Base-by-base conservation (phyloP, 1,140 invertebrate genomes). In the Streblospio benedicti region DNA sequence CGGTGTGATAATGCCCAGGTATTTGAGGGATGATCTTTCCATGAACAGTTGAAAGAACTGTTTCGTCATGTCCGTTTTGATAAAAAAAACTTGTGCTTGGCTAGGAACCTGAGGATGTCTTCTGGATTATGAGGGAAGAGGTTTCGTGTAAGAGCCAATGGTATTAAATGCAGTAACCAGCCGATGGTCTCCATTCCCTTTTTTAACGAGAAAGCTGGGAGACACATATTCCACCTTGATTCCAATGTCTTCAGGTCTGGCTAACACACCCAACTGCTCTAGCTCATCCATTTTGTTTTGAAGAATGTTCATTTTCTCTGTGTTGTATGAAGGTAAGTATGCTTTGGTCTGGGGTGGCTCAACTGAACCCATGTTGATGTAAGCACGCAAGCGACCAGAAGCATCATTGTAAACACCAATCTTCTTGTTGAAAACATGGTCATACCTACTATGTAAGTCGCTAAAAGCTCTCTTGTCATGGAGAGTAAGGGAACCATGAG, bases 121-220 rank as follows among this genome's bases (percentile, higher is more conserved):
- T 64, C 55, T n/a, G 65, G 65, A 62, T 64, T 62, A 32, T 3
- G 57, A 55, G 14, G 62, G 55, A 47, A 52, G 55, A 0, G 55
- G 59, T 27, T 61, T 64, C 12, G 54, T 59, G 32, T 65, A 61
- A 4, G 35, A 30, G 0, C 57, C 63, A 4, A 65, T 60, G 18
- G 57, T 58, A 30, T 52, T 54, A 43, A 67, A 65, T 18, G 63
- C 63, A 23, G 61, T 67, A 14, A 65, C 60, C 14, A 65, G 41
- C 4, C 60, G 23, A 41, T 30, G 47, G 9, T 52, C 58, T 20
- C 65, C 63, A 28, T 57, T 45, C 4, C 58, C 44, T 53, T 65
- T 67, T 18, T 61, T 60, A 20, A 62, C 57, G 1, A 65, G 20
- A 41, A 63, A 65, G 33, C 55, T 55, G 1, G 59, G 62, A 38